phyloP scores from a whole-genome alignment of 2,797 vertebrate species.

The Gallinago nigripennis region DNA sequence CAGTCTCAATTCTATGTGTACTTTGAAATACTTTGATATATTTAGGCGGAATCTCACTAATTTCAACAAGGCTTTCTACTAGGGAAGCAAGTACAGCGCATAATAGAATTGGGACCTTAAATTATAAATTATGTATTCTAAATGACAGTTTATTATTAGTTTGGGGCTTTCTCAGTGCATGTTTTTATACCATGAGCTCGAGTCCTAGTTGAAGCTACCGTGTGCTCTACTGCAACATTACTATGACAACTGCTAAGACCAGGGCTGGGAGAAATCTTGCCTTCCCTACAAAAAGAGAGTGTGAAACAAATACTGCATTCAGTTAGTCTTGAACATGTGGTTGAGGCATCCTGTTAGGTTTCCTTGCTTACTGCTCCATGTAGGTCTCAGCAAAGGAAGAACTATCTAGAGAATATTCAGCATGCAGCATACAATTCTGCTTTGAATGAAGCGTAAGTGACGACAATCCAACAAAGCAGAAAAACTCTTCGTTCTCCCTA shows the following conservation, averaged over 20 bases:
- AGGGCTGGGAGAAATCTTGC: background rate
- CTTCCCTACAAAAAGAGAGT: background rate
- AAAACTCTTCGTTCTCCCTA: conserved; percentile 45
- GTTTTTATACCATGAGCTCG: background rate
- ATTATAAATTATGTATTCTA: background rate
- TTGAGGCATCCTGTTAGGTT: background rate
- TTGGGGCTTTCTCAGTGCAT: background rate
- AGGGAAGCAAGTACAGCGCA: background rate
- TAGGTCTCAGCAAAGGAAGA: conserved; percentile 24
- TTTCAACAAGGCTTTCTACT: background rate
- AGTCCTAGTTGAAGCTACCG: background rate
- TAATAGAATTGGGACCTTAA: background rate
- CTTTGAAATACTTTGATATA: background rate
- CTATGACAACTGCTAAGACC: conserved; percentile 15
- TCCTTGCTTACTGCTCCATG: background rate
- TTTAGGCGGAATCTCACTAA: background rate
- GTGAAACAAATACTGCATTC: conserved; percentile 9
- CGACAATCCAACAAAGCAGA: conserved; percentile 45
- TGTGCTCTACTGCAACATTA: background rate
- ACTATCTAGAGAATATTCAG: conserved; percentile 32
- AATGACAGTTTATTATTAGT: background rate
- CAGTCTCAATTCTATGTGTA: background rate
- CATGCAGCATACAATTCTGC: conserved; percentile 10
- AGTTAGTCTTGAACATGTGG: background rate
- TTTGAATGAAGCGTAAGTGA: conserved; percentile 35